These are phyloP conservation scores for Chiloscyllium punctatum DNA, from an alignment of 2,797 vertebrate species.

Conservation along the genomic window DNA sequence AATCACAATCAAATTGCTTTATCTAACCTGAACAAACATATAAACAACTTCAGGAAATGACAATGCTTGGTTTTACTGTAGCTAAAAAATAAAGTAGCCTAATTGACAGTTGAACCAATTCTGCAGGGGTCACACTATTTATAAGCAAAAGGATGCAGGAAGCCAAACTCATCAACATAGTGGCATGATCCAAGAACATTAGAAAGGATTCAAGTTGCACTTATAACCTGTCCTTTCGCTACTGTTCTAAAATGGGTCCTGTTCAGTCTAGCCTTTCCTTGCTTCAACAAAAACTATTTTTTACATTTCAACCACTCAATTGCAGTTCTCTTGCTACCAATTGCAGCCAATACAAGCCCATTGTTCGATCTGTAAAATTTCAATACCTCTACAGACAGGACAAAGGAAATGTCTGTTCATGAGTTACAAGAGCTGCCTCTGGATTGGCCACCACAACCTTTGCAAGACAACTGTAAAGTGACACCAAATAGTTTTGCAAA, in stretches of 20 bases:
- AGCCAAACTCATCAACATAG: neutral
- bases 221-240: neutral
- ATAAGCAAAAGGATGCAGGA: neutral
- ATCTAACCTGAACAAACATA: neutral
- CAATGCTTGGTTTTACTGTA: neutral
- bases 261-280: no score
- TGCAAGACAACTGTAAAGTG: neutral
- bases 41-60: neutral
- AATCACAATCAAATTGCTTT: neutral
- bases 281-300: neutral
- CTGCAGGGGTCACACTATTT: neutral
- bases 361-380: neutral
- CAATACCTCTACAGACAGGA: no score
- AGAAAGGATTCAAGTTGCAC: neutral
- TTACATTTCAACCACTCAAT: neutral
- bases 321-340: neutral
- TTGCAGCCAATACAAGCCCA: neutral
- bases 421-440: neutral
- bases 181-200: no score
- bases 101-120: neutral
- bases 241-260: neutral
- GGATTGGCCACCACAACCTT: neutral
- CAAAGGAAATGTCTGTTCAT: neutral
- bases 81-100: neutral
- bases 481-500: neutral